Conservation (phyloP, 1,140 invertebrate species). For the Drosophila ironensis region DNA sequence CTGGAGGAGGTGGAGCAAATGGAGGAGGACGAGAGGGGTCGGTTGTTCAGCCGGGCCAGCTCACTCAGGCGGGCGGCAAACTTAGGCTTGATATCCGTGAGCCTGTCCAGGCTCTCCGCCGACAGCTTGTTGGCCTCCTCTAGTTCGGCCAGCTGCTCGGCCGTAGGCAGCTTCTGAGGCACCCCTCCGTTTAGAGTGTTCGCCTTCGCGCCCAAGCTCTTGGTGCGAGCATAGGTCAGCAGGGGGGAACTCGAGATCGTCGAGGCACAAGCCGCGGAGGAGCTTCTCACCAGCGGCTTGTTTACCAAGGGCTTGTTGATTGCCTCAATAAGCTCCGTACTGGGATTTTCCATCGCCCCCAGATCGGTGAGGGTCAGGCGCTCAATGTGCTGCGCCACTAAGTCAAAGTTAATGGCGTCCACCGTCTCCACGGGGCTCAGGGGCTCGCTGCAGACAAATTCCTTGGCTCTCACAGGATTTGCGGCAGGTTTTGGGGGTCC, state of each 20-base stretch:
- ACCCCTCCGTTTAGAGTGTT: slow-evolving; percentile 56
- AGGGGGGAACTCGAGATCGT: slow-evolving; percentile 47
- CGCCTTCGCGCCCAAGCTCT: slow-evolving; percentile 64
- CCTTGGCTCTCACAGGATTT: slow-evolving; percentile 34
- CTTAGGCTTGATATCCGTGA: slow-evolving; percentile 77
- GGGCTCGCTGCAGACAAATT: slow-evolving; percentile 67
- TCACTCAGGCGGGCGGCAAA: slow-evolving; percentile 66
- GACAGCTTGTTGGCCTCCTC: slow-evolving; percentile 75
- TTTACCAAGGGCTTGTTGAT: slow-evolving; percentile 69
- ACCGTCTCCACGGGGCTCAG: slow-evolving; percentile 52
- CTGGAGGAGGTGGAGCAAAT: slow-evolving; percentile 92
- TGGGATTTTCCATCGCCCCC: not conserved
- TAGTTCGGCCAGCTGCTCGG: slow-evolving; percentile 64
- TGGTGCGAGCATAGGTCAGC: slow-evolving; percentile 70
- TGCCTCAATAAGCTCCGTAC: slow-evolving; percentile 56
- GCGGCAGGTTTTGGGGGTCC: slow-evolving; percentile 2
- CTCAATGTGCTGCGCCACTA: slow-evolving; percentile 65
- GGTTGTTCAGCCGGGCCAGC: slow-evolving; percentile 70
- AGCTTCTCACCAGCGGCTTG: slow-evolving; percentile 67
- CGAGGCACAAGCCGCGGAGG: slow-evolving; percentile 57
- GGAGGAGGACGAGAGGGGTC: slow-evolving; percentile 83
- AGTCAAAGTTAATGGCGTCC: slow-evolving; percentile 68
- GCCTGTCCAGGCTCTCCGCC: slow-evolving; percentile 70
- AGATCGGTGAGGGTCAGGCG: slow-evolving; percentile 50
- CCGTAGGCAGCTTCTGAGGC: slow-evolving; percentile 60